Conservation (phyloP, 1,140 invertebrate genomes). For the Phymorhynchus buccinoides region DNA sequence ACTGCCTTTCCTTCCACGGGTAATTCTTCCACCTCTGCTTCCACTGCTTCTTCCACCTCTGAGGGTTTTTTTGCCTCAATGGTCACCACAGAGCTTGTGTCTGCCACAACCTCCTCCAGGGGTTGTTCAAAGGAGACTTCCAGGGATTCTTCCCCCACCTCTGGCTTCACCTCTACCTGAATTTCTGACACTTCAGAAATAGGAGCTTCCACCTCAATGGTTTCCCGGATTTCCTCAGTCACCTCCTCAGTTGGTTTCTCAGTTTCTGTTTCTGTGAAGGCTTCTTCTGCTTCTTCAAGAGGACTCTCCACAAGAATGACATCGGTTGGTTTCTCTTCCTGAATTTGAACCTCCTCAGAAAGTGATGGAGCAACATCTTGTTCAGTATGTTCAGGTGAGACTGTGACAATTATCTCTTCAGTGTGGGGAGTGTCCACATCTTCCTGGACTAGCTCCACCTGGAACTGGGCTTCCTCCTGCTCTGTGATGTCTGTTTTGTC, state of each 20-base stretch:
- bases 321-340: constrained; percentile 39
- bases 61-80: constrained; percentile 47
- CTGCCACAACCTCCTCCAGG: constrained; percentile 45
- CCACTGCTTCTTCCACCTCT: constrained; percentile 42
- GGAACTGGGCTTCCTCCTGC: constrained; percentile 37
- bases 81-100: constrained; percentile 30
- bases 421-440: constrained; percentile 20
- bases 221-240: constrained; percentile 44
- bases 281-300: constrained; percentile 5
- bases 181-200: constrained; percentile 45
- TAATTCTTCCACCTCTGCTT: constrained; percentile 1
- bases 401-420: constrained; percentile 30
- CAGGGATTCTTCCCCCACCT: constrained; percentile 41
- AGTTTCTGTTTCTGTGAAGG: constrained; percentile 33
- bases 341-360: constrained; percentile 40
- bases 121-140: constrained; percentile 40
- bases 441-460: constrained; percentile 29
- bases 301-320: constrained; percentile 27
- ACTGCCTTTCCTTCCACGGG: background rate
- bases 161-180: constrained; percentile 25
- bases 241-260: constrained; percentile 51
- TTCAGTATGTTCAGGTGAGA: constrained; percentile 34
- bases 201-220: constrained; percentile 41
- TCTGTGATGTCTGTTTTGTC: constrained; percentile 32
- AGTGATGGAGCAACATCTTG: constrained; percentile 43